Base-by-base conservation (phyloP, 2,888 invertebrate genomes). In the Netelia fuscicornis region DNA sequence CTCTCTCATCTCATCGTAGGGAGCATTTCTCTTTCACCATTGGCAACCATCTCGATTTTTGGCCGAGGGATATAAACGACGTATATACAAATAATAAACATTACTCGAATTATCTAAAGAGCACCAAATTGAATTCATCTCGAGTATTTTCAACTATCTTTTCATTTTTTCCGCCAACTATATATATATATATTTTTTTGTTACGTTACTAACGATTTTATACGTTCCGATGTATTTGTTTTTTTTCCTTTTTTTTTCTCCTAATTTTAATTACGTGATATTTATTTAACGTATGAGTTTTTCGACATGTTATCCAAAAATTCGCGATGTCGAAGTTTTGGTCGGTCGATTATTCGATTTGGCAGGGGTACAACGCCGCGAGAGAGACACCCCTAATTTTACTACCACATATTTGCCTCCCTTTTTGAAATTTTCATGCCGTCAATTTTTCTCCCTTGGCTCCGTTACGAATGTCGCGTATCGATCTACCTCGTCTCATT, bases 51-150 rank as follows among this genome's bases (percentile, higher is more conserved):
- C 44, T 58, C 44, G 30, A 76, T 58, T 37, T 25, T 71, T 37
- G 64, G 52, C 54, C 42, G 37, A 17, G 17, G 44, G 72, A 72
- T 68, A 62, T 74, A 68, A 85, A 83, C 82, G 54, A 72, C 56
- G n/a, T 84, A 74, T 79, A 20, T 76, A 64, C 65, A 83, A 65
- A 75, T 83, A 68, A 58, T 20, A 68, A 58, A 20, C 17, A 68
- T 64, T 48, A 62, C 67, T 65, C 65, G 60, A 87, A 88, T 89
- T 88, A 86, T 86, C 88, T 90, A 90, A 87, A 88, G 86, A 90
- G 90, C 90, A 90, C 89, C 89, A 88, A 88, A 88, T 87, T 87
- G 77, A 84, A 86, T 80, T 65, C 20, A n/a, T 60, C 44, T 25
- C 68, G 60, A 56, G 17, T 58, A 44, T 60, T 60, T 71, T 62